Base-by-base conservation (phyloP, 2,888 invertebrate genomes). In the Phyto melanocephala region DNA sequence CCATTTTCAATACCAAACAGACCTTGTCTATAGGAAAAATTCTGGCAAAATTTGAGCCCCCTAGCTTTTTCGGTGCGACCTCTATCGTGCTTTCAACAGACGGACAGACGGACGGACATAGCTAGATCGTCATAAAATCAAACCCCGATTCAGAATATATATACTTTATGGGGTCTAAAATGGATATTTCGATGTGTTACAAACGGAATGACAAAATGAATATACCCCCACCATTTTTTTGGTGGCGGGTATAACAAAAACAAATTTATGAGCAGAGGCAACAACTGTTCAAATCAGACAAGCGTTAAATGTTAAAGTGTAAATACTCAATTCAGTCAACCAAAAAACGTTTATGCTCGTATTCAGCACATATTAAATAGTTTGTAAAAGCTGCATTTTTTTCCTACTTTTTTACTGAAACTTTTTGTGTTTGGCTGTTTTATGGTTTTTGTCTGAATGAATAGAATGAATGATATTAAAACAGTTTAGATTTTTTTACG, bases 281-380 rank as follows among this genome's bases (percentile, higher is more conserved):
- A 52, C 58, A 80, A 63, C 62, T 63, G 62, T 50, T 56, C 15
- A 58, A 81, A 62, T 63, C 67, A 81, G 72, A 68, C 67, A 77
- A 77, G 77, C 77, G 77, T 81, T 81, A 81, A 81, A 81, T 81
- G 81, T 81, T 81, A 81, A 81, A 81, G 81, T 74, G 81, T 81
- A 72, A 81, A 81, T 62, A 77, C 62, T 67, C 52, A 72, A 70
- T 37, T 68, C 72, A 81, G 80, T 71, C 65, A 71, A 71, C 54
- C 65, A 62, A 65, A 60, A 68, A 54, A 60, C 7, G 17, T 24
- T 67, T 42, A 62, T 71, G n/a, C 33, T 40, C 5, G 22, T 11
- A 24, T 13, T 56, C 24, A 24, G 35, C 47, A 54, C 45, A 35
- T 33, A 47, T 56, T 45, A 45, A 24, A 37, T 37, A 33, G 54